These are phyloP conservation scores for Helostoma temminkii DNA, from an alignment of 2,797 vertebrate species.

Conservation along the genomic window DNA sequence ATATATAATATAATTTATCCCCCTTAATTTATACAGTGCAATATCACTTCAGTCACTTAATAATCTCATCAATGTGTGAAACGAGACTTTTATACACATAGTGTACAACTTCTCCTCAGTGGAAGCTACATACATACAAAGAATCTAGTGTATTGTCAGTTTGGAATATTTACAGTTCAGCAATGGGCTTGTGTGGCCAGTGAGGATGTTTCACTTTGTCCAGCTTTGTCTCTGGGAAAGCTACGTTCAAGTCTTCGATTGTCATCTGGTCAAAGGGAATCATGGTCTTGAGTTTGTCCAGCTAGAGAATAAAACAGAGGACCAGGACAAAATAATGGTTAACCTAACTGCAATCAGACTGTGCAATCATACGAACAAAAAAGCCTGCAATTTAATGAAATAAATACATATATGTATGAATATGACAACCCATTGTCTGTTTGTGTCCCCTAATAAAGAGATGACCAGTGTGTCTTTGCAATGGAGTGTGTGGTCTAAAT, in stretches of 20 bases:
- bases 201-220: slow-evolving; percentile 84
- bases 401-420: too few relatives aligned
- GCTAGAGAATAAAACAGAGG: slow-evolving; percentile 7
- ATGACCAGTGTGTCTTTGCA: too few relatives aligned
- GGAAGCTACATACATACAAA: background rate
- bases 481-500: too few relatives aligned
- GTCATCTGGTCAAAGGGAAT: slow-evolving; percentile 90
- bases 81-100: slow-evolving; percentile 31
- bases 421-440: too few relatives aligned
- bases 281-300: slow-evolving; percentile 71
- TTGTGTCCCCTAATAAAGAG: too few relatives aligned
- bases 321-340: background rate
- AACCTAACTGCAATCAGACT: too few relatives aligned
- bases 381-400: too few relatives aligned
- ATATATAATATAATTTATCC: slow-evolving; percentile 5
- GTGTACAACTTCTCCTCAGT: slow-evolving; percentile 18
- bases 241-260: slow-evolving; percentile 78
- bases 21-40: background rate
- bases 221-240: slow-evolving; percentile 87
- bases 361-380: too few relatives aligned
- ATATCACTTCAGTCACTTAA: slow-evolving; percentile 12
- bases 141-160: background rate
- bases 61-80: slow-evolving; percentile 22
- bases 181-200: slow-evolving; percentile 88
- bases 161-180: slow-evolving; percentile 80